These are phyloP conservation scores for Bothrops jararaca DNA, from an alignment of 2,113 vertebrate genomes.

Conservation along the genomic window DNA sequence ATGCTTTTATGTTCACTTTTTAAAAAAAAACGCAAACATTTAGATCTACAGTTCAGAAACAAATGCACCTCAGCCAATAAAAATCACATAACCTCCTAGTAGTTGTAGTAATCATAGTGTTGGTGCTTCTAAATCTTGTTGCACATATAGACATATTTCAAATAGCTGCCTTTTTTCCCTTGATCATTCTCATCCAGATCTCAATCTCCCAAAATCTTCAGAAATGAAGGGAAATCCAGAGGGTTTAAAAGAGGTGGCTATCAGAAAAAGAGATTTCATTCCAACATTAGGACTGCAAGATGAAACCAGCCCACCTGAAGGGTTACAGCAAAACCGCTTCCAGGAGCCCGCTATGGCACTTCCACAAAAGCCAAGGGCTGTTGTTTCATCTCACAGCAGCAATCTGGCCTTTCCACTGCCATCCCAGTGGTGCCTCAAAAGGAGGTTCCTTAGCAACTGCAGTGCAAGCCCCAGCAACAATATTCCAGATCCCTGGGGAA, in stretches of 20 bases:
- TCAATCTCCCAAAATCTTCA: neutral
- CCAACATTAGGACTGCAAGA: neutral
- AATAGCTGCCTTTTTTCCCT: neutral
- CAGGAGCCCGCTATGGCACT: neutral
- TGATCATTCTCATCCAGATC: neutral
- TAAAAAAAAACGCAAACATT: neutral
- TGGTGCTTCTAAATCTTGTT: neutral
- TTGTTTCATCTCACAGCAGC: neutral
- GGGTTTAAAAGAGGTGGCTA: neutral
- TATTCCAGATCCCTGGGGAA: neutral
- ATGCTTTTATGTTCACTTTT: neutral
- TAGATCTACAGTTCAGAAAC: neutral
- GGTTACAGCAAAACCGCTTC: neutral
- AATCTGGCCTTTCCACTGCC: neutral
- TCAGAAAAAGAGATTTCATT: neutral
- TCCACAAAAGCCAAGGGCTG: neutral
- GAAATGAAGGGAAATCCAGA: neutral
- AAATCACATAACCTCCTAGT: neutral
- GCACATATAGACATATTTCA: neutral
- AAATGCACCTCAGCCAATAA: neutral
- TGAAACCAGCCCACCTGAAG: neutral
- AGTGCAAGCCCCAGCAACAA: neutral
- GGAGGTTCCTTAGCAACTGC: conserved; percentile 12
- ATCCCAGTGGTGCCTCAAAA: neutral
- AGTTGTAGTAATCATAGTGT: neutral